Base-by-base conservation (phyloP, 2,113 vertebrate species). In the Phrynosoma platyrhinos region DNA sequence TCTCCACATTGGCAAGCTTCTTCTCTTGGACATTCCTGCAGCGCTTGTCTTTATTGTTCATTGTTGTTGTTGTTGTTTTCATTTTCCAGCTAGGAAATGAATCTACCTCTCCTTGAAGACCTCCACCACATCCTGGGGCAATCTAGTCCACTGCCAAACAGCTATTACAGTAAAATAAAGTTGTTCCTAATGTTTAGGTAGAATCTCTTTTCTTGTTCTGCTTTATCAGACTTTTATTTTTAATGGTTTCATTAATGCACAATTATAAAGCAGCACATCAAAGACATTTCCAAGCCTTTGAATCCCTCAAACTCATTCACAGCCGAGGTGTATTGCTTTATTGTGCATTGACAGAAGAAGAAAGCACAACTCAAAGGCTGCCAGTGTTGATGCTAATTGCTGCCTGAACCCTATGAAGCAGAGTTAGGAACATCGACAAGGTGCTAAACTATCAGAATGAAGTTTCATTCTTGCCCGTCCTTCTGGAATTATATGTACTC, bases 1-100 rank as follows among this genome's bases (percentile, higher is more conserved):
- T 97, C 93, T 98, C 98, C 0, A 95, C 87, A 84, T 91, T 97
- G 7, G 92, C 95, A 0, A 89, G 88, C 83, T 98, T 98, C 90
- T 94, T 97, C 93, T 91, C 98, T 92, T 95, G 96, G 89, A 99
- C 94, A 95, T 99, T 99, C 94, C 88, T 98, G 4, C 94, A 95
- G 21, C 99, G 96, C 95, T 96, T 98, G 87, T 99, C 98, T 95
- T 99, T 36, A 36, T 36, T 36, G 36, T 36, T 36, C 36, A 36
- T 36, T 36, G 36, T 36, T 36, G 36, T 36, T 36, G 36, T 36
- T 1, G 10, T 58, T 9, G 9, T 58, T 58, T 58, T 58, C 55
- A 58, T 58, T 14, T 58, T 55, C 53, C 12, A 12, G 53, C 53
- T 55, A 12, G 53, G 53, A 55, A 55, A 55, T 55, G 53, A 55